Percentiles rank a stretch among this genome's conserved stretches.
Conservation (phyloP, 2,113 vertebrate species). For the Columbina picui region DNA sequence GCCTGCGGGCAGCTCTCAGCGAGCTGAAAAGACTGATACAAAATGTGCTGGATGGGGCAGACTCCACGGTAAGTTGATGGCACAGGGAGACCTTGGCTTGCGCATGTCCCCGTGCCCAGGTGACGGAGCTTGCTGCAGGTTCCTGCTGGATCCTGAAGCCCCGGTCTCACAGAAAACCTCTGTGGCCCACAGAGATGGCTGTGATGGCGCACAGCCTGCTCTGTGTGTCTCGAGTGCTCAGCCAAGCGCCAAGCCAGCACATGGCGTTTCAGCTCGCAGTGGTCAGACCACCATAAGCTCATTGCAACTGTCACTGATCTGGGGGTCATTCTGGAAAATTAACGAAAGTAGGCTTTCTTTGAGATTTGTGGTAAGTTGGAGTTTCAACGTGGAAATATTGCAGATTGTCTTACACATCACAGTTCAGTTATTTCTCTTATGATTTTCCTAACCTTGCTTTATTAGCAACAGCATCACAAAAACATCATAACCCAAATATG, state of each 20-base stretch:
- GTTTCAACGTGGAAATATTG: accelerated
- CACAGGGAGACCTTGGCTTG: neutral
- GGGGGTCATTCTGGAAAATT: neutral
- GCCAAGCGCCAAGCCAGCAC: neutral
- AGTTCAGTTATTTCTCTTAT: neutral
- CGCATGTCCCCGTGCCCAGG: neutral
- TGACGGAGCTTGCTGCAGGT: neutral
- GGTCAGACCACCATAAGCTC: neutral
- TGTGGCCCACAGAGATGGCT: neutral
- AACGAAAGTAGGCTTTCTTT: neutral
- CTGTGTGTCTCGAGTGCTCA: neutral
- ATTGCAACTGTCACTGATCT: neutral
- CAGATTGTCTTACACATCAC: neutral
- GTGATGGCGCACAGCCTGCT: neutral
- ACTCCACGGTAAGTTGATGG: conserved; percentile 85
- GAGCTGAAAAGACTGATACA: conserved; percentile 96
- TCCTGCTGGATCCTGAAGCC: neutral
- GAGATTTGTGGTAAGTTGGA: neutral
- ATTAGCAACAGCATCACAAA: neutral
- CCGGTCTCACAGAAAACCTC: neutral
- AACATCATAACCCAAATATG: accelerated
- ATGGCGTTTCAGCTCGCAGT: neutral
- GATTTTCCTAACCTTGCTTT: neutral
- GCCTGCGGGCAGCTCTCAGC: conserved; percentile 87
- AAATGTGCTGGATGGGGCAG: conserved; percentile 91